A percentile compares a stretch with the other conserved stretches of the same genome.
These are phyloP conservation scores for Zygogramma bicolorata DNA, from an alignment of 2,888 invertebrate genomes.

Conservation along the genomic window DNA sequence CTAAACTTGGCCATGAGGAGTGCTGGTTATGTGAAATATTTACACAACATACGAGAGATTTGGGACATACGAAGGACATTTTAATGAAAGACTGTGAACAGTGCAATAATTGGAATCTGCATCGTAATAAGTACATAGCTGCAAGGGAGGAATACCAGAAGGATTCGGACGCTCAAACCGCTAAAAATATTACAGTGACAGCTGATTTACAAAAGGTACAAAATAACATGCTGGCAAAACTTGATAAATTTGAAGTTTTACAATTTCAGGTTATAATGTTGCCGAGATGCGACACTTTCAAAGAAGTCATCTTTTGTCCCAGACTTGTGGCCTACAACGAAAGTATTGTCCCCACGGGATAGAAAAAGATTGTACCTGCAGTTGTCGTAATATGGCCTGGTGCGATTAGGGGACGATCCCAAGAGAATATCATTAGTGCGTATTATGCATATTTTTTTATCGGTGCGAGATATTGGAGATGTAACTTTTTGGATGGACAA, in stretches of 20 bases:
- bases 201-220: constrained; percentile 31
- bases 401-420: constrained; percentile 33
- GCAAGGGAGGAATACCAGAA: constrained; percentile 28
- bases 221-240: neutral
- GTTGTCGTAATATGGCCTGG: constrained; percentile 44
- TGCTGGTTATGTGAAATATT: constrained; percentile 36
- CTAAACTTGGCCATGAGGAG: constrained; percentile 37
- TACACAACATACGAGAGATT: constrained; percentile 22
- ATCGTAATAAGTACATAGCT: constrained; percentile 24
- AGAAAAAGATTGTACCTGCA: constrained; percentile 26
- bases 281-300: constrained; percentile 11
- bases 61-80: constrained; percentile 28
- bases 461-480: neutral
- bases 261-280: neutral
- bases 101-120: constrained; percentile 31
- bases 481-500: neutral
- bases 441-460: constrained; percentile 19
- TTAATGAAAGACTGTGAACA: constrained; percentile 25
- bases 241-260: neutral
- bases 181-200: neutral
- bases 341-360: constrained; percentile 40
- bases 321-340: constrained; percentile 41
- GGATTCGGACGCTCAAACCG: constrained; percentile 18
- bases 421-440: constrained; percentile 41
- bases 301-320: constrained; percentile 23